Evolutionary conservation across 1,140 invertebrate genomes (phyloP), one percentile per base, ranked within the genome.

Genomic region (Micrasema minimum): DNA sequence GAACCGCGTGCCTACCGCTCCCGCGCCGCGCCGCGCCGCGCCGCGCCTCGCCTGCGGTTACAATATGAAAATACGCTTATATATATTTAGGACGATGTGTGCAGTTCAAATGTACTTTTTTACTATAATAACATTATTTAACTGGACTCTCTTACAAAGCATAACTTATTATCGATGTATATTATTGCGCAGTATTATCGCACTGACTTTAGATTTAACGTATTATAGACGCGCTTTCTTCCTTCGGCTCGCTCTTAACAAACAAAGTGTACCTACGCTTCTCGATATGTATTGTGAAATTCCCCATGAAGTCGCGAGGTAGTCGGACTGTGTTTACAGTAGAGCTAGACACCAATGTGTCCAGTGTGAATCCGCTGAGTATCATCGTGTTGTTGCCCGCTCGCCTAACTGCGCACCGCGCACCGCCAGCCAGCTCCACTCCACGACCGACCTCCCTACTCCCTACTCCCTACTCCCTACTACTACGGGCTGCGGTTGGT

Each of bases 1-100:
- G 45, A 35, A 62, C 11, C 11, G 31, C 55, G 55, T 16, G 35
- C 55, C 55, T 9, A 31, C 37, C 62, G 43, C 62, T n/a, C n/a
- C n/a, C 26, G 22, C 23, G 26, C 41, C 37, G 20, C 46, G 68
- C 62, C 68, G 45, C 43, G 61, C 62, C 55, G 50, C 20, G 48
- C 51, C 31, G 23, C 61, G 38, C 14, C 50, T 62, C 48, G 43
- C 53, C 50, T 55, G 46, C 20, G 10, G 65, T 38, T 57, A 66
- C 55, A 64, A 62, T 64, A 69, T 62, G 65, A 55, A 73, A 69
- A 67, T 74, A 70, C 72, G 72, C 72, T 74, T 74, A 71, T 74
- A 70, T 64, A 71, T 37, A 46, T 61, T 50, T 68, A 72, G 43
- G 53, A 45, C n/a, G 22, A 59, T 38, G 50, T 57, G 71, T 67